phyloP scores from a whole-genome alignment of 1,140 invertebrate species.

The Panonychus citri region DNA sequence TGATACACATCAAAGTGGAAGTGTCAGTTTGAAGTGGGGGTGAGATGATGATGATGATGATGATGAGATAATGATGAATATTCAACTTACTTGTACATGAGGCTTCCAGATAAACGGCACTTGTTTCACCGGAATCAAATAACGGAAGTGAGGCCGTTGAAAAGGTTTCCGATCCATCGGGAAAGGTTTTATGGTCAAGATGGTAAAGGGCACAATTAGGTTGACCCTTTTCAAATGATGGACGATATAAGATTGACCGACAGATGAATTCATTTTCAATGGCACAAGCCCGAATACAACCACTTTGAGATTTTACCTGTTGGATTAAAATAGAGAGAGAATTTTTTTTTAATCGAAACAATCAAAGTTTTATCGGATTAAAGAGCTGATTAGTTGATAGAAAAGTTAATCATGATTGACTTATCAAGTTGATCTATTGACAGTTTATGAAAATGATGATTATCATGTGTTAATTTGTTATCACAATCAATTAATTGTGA shows the following conservation, averaged over 20 bases:
- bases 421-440: too few relatives aligned
- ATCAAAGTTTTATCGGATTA: too few relatives aligned
- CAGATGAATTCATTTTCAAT: constrained; percentile 79
- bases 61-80: neutral
- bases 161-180: constrained; percentile 69
- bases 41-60: too few relatives aligned
- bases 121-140: constrained; percentile 65
- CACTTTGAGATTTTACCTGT: constrained; percentile 34
- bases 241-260: constrained; percentile 52
- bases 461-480: too few relatives aligned
- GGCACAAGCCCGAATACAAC: constrained; percentile 64
- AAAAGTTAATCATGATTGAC: too few relatives aligned
- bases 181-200: constrained; percentile 67
- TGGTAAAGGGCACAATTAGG: constrained; percentile 70
- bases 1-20: too few relatives aligned
- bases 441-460: too few relatives aligned
- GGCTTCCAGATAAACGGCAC: constrained; percentile 71
- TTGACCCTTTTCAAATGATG: constrained; percentile 16
- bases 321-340: too few relatives aligned
- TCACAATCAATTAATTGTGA: too few relatives aligned
- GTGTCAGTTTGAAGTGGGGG: too few relatives aligned
- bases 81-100: constrained; percentile 29
- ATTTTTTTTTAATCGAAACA: too few relatives aligned
- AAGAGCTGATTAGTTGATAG: too few relatives aligned
- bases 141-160: constrained; percentile 60